Evolutionary conservation across 2,888 invertebrate genomes (phyloP).

Genomic region (Poecilobothrus nobilitatus): DNA sequence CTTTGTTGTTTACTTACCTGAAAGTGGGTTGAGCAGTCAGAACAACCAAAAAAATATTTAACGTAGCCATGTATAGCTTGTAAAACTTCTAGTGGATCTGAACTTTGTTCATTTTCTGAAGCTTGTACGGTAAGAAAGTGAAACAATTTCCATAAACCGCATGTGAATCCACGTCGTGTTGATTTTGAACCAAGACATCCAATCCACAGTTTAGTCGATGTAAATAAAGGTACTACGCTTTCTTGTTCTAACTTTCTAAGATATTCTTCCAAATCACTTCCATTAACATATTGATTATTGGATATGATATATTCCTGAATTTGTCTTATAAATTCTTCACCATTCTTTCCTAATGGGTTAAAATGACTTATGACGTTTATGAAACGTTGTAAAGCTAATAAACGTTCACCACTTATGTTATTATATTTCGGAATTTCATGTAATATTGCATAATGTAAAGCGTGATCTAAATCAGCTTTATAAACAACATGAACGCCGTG

Average conservation of each 20-base stretch:
- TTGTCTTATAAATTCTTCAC: conserved; percentile 55
- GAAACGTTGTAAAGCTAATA: conserved; percentile 66
- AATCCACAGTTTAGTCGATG: conserved; percentile 52
- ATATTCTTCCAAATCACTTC: conserved; percentile 51
- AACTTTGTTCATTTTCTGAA: conserved; percentile 44
- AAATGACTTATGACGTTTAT: conserved; percentile 62
- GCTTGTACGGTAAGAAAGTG: conserved; percentile 83
- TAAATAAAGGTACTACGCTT: conserved; percentile 48
- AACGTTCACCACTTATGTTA: conserved; percentile 59
- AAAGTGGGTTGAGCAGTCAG: conserved; percentile 85
- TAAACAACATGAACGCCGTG: conserved; percentile 53
- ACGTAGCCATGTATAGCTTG: conserved; percentile 81
- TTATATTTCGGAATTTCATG: conserved; percentile 72
- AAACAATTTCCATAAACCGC: conserved; percentile 91
- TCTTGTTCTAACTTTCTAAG: conserved; percentile 49
- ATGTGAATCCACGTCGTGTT: conserved; percentile 75
- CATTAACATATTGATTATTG: conserved; percentile 48
- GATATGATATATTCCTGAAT: conserved; percentile 49
- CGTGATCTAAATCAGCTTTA: conserved; percentile 80
- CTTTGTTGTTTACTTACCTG: conserved; percentile 42
- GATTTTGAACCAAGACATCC: conserved; percentile 74
- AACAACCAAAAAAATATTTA: conserved; percentile 87
- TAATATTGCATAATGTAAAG: conserved; percentile 70
- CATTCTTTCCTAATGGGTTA: conserved; percentile 68
- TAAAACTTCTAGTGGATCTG: conserved; percentile 61